These are phyloP conservation scores for Cinara cedri DNA, from an alignment of 2,888 invertebrate species.

Conservation along the genomic window DNA sequence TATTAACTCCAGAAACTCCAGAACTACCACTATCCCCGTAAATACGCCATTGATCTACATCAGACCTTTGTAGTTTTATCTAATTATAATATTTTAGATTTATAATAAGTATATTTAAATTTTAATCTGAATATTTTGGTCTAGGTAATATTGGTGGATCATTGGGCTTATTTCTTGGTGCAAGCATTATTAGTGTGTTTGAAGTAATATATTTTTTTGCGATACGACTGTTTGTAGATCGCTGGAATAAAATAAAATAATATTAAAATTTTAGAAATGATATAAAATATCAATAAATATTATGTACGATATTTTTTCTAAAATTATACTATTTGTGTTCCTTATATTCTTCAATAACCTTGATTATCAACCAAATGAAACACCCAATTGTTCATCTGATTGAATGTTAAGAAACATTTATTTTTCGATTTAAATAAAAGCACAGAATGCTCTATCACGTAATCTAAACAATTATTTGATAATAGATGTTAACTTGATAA, in stretches of 20 bases:
- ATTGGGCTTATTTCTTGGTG: conserved; percentile 60
- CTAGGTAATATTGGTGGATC: conserved; percentile 60
- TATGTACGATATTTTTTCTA: too few species aligned
- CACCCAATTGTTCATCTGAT: too few species aligned
- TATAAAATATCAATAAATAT: too few species aligned
- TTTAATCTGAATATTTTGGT: conserved; percentile 23
- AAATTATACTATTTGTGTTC: too few species aligned
- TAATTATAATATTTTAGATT: background rate
- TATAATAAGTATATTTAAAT: background rate
- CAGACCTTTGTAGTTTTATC: background rate
- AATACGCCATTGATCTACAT: background rate
- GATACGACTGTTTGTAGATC: conserved; percentile 46
- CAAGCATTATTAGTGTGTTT: conserved; percentile 60
- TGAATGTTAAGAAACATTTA: too few species aligned
- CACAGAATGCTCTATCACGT: too few species aligned
- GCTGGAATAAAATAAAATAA: conserved; percentile 21
- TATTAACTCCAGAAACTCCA: background rate
- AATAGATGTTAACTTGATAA: too few species aligned
- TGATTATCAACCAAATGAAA: too few species aligned
- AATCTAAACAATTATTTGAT: too few species aligned
- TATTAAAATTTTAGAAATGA: background rate
- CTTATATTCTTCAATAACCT: too few species aligned
- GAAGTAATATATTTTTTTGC: conserved; percentile 59
- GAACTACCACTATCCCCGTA: background rate
- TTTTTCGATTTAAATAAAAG: too few species aligned